Evolutionary conservation across 2,888 invertebrate genomes (phyloP).

Genomic region (Caenorhabditis wallacei): DNA sequence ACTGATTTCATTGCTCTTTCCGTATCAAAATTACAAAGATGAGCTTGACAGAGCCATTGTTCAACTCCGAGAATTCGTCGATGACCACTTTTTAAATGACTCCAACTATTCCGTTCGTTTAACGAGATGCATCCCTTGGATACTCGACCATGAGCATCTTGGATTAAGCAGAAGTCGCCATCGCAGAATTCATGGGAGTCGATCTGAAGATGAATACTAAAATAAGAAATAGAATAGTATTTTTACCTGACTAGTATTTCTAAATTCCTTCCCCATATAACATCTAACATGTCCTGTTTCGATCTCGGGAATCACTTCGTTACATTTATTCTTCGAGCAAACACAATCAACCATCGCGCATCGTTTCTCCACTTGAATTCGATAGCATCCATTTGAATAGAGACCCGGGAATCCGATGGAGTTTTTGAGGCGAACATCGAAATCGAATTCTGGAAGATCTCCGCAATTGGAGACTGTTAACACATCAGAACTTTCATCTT

Average conservation of each 20-base stretch:
- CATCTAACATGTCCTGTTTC: constrained; percentile 70
- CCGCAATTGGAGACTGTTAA: constrained; percentile 69
- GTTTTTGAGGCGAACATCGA: constrained; percentile 69
- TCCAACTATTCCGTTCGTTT: constrained; percentile 72
- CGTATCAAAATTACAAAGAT: constrained; percentile 76
- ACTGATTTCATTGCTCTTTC: constrained; percentile 57
- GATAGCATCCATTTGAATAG: constrained; percentile 76
- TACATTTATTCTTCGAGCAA: constrained; percentile 77
- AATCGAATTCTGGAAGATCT: constrained; percentile 71
- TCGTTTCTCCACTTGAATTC: constrained; percentile 69
- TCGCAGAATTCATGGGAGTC: constrained; percentile 70
- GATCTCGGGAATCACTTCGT: constrained; percentile 69
- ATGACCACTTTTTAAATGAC: constrained; percentile 74
- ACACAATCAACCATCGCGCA: constrained; percentile 71
- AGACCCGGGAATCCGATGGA: constrained; percentile 70
- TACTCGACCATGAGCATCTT: constrained; percentile 59
- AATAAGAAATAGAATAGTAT: not conserved
- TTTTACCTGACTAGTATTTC: constrained; percentile 61
- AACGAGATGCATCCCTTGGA: constrained; percentile 71
- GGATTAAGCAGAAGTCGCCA: constrained; percentile 77
- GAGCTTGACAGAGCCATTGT: constrained; percentile 77
- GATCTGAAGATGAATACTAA: constrained; percentile 47
- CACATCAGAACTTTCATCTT: constrained; percentile 50
- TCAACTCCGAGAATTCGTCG: constrained; percentile 75
- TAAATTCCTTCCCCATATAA: constrained; percentile 68